Conservation (phyloP, 2,113 vertebrate species). For the Sakesphorus luctuosus region DNA sequence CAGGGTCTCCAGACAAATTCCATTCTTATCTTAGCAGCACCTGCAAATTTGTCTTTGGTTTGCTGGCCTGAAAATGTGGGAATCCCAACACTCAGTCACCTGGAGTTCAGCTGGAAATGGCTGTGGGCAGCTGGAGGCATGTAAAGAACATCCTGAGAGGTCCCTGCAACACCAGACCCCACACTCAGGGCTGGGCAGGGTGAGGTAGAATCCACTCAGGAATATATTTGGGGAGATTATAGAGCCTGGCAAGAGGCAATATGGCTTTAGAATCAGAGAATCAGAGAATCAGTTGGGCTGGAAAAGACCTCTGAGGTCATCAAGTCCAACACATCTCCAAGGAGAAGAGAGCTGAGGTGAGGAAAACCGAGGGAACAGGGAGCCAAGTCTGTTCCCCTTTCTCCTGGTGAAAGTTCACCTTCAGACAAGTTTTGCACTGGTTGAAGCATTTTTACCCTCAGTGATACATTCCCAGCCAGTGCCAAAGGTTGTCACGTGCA, state of each 20-base stretch:
- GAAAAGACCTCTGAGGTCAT: no score
- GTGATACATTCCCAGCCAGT: background rate
- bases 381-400: background rate
- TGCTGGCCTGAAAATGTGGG: no score
- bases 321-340: no score
- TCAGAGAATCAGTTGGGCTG: no score
- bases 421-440: background rate
- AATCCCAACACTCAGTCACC: no score
- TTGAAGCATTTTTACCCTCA: background rate
- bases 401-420: background rate
- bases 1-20: no score
- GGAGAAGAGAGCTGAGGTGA: background rate
- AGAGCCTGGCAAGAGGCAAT: background rate
- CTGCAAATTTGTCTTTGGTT: no score
- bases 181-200: background rate
- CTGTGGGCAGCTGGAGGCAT: background rate
- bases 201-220: background rate
- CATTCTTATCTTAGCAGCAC: no score
- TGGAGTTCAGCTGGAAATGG: background rate
- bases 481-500: rapidly evolving
- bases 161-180: background rate
- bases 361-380: background rate
- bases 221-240: background rate
- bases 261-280: background rate
- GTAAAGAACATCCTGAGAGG: background rate